These are phyloP conservation scores for Apaloderma vittatum DNA, from an alignment of 2,113 vertebrate genomes.

Conservation along the genomic window DNA sequence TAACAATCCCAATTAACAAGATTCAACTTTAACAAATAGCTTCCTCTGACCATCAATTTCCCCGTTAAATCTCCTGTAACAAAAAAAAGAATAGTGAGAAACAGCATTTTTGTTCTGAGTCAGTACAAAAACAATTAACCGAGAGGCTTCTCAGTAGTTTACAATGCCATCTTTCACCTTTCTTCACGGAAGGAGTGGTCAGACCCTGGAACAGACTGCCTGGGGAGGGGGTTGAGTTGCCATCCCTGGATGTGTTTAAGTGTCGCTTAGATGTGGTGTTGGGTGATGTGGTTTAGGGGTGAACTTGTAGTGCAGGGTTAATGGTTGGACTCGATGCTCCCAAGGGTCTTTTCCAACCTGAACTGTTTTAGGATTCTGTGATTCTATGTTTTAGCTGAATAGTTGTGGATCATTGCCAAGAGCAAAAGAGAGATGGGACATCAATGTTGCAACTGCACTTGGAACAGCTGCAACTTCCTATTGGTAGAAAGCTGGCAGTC, in stretches of 20 bases:
- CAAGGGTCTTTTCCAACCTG: too few relatives aligned
- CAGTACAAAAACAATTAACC: neutral
- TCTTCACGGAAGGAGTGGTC: too few relatives aligned
- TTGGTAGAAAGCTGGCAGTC: neutral
- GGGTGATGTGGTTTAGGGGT: too few relatives aligned
- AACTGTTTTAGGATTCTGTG: too few relatives aligned
- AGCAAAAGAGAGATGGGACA: neutral
- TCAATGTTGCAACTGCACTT: neutral
- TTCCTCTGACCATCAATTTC: neutral
- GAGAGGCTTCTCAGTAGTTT: neutral
- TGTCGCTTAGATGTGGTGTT: too few relatives aligned
- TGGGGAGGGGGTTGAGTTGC: too few relatives aligned
- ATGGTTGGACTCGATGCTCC: too few relatives aligned
- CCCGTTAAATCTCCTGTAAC: neutral
- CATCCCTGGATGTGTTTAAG: too few relatives aligned
- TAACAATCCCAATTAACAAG: neutral
- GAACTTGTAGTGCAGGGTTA: too few relatives aligned
- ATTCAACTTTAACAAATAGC: neutral
- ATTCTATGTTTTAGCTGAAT: neutral
- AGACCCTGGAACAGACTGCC: too few relatives aligned
- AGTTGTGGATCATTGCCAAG: neutral
- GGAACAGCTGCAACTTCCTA: neutral
- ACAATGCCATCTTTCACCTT: neutral
- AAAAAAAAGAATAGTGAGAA: neutral
- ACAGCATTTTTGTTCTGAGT: neutral